Percentiles rank a stretch among this genome's conserved stretches.
phyloP scores from a whole-genome alignment of 2,888 invertebrate species.

The Eledona agricola region DNA sequence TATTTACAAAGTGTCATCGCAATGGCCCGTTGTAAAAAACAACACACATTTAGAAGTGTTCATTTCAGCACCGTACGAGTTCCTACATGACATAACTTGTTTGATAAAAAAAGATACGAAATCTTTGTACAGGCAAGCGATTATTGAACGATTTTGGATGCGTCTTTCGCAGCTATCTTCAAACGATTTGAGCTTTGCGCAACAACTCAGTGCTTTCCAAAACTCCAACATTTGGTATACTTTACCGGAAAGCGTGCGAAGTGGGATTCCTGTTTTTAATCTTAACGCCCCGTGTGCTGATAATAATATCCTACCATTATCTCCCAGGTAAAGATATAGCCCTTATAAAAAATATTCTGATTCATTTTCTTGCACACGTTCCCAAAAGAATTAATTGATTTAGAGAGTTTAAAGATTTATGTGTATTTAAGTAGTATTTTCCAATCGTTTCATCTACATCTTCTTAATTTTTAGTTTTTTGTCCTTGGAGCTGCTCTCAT shows the following conservation, averaged over 20 bases:
- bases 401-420: no score
- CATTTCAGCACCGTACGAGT: constrained; percentile 72
- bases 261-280: constrained; percentile 75
- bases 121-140: constrained; percentile 72
- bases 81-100: constrained; percentile 78
- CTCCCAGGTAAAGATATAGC: constrained; percentile 60
- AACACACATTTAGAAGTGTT: constrained; percentile 59
- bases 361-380: no score
- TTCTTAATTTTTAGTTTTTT: no score
- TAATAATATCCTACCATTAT: constrained; percentile 55
- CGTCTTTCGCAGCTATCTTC: constrained; percentile 71
- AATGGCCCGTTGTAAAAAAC: constrained; percentile 67
- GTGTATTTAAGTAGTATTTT: no score
- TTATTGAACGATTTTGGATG: constrained; percentile 73
- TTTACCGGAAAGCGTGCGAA: constrained; percentile 74
- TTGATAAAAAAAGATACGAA: constrained; percentile 69
- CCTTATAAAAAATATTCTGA: no score
- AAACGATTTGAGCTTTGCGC: constrained; percentile 72
- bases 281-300: constrained; percentile 54
- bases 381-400: no score
- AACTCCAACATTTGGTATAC: constrained; percentile 69
- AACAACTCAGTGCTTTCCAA: constrained; percentile 76
- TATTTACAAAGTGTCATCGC: constrained; percentile 70
- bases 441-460: no score
- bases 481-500: no score